phyloP scores from a whole-genome alignment of 2,888 invertebrate species.

The Aproaerema taeniolella region DNA sequence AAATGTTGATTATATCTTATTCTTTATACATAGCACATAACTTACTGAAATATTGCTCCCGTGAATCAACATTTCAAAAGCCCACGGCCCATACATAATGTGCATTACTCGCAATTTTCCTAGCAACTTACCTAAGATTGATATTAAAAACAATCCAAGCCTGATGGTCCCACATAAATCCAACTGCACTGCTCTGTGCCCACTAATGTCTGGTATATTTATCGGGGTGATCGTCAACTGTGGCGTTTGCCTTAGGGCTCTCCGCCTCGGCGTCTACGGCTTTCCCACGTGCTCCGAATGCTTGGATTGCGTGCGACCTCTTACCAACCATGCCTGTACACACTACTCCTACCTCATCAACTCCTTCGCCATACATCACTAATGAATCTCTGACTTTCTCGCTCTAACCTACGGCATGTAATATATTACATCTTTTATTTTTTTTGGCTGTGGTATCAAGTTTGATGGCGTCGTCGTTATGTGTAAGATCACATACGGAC shows the following conservation, averaged over 20 bases:
- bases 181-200: constrained; percentile 45
- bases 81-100: neutral
- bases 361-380: constrained; percentile 25
- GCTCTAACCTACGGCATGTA: constrained; percentile 32
- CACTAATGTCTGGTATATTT: constrained; percentile 68
- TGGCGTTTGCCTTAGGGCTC: constrained; percentile 59
- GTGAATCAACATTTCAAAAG: neutral
- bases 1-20: too few relatives aligned
- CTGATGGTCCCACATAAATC: constrained; percentile 39
- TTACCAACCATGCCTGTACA: constrained; percentile 48
- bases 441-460: constrained; percentile 41
- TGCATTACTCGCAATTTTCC: constrained; percentile 10
- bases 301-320: constrained; percentile 73
- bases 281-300: constrained; percentile 76
- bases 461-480: constrained; percentile 30
- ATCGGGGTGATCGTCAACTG: constrained; percentile 73
- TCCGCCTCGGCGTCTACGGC: constrained; percentile 53
- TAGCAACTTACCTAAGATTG: constrained; percentile 14
- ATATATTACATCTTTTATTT: constrained; percentile 20
- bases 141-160: constrained; percentile 24
- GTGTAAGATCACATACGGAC: constrained; percentile 42
- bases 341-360: constrained; percentile 40
- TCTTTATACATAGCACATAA: too few relatives aligned
- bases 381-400: constrained; percentile 20
- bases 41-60: neutral